These are phyloP conservation scores for Mechanitis messenoides DNA, from an alignment of 2,888 invertebrate species.

Conservation along the genomic window DNA sequence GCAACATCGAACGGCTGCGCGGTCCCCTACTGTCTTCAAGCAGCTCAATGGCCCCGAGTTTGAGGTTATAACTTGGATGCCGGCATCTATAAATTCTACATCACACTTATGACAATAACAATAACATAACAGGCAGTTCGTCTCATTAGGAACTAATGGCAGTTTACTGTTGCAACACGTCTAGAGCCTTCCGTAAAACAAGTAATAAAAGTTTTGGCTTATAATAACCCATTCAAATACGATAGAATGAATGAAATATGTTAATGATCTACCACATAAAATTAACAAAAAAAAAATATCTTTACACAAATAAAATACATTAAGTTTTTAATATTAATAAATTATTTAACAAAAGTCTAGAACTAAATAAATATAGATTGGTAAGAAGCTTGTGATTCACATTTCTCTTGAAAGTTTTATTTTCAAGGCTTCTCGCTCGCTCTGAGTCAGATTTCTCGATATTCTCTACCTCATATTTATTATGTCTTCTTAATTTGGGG, in stretches of 20 bases:
- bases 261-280: no score
- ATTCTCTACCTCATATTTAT: slow-evolving; percentile 35
- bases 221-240: no score
- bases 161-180: slow-evolving; percentile 27
- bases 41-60: slow-evolving; percentile 49
- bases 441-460: slow-evolving; percentile 43
- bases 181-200: not conserved
- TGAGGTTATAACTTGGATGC: slow-evolving; percentile 69
- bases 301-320: not conserved
- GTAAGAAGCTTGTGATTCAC: slow-evolving; percentile 7
- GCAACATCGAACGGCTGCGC: slow-evolving; percentile 71
- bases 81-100: slow-evolving; percentile 53
- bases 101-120: slow-evolving; percentile 55
- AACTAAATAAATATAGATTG: not conserved
- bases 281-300: slow-evolving; percentile 1
- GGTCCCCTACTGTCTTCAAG: slow-evolving; percentile 48
- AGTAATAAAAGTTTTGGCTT: not conserved
- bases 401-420: slow-evolving; percentile 8
- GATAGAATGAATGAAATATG: no score
- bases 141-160: slow-evolving; percentile 38
- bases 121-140: slow-evolving; percentile 47
- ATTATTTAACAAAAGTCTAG: no score
- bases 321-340: no score
- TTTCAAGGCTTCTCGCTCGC: slow-evolving; percentile 18
- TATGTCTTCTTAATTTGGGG: slow-evolving; percentile 21